These are phyloP conservation scores for Eumaeus atala DNA, from an alignment of 1,140 invertebrate species.

Conservation along the genomic window DNA sequence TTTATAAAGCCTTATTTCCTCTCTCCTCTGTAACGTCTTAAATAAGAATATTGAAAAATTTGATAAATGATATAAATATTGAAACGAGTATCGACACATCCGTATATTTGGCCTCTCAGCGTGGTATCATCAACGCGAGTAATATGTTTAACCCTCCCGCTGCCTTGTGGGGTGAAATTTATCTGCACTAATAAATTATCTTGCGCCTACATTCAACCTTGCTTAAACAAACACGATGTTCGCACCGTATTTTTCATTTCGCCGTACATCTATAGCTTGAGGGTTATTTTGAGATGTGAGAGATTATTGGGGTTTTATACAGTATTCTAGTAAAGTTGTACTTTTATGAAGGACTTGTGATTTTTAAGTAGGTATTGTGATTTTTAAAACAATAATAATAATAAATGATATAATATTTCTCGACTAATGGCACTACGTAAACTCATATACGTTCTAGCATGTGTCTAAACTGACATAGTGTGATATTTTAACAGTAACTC, in stretches of 20 bases:
- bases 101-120: conserved; percentile 24
- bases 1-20: too few species aligned
- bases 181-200: conserved; percentile 60
- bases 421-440: too few species aligned
- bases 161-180: conserved; percentile 52
- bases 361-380: too few species aligned
- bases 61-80: conserved; percentile 10
- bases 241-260: conserved; percentile 55
- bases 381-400: too few species aligned
- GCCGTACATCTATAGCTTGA: conserved; percentile 20
- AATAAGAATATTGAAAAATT: not conserved
- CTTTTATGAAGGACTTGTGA: too few species aligned
- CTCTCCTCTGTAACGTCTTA: not conserved
- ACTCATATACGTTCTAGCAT: too few species aligned
- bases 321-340: not conserved
- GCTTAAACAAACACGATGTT: conserved; percentile 60
- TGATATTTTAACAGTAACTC: too few species aligned
- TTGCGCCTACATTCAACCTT: conserved; percentile 39
- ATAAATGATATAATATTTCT: too few species aligned
- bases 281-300: conserved; percentile 1
- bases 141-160: conserved; percentile 39
- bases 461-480: too few species aligned
- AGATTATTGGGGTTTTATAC: not conserved
- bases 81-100: conserved; percentile 11
- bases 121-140: conserved; percentile 45